Evolutionary conservation across 2,888 invertebrate genomes (phyloP).

Genomic region (Hyposoter dolosus): DNA sequence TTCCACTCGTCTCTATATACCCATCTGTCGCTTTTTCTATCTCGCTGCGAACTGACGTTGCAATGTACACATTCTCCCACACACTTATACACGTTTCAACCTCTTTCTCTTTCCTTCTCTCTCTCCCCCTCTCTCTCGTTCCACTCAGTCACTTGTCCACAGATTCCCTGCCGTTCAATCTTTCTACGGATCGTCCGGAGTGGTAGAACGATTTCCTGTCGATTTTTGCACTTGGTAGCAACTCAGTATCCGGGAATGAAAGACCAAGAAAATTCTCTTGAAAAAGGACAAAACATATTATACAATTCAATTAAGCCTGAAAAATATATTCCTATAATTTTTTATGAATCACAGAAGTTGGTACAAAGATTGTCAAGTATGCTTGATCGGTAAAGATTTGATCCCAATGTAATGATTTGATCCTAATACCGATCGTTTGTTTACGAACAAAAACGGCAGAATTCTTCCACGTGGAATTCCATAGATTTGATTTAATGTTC

Average conservation of each 20-base stretch:
- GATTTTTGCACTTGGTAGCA: conserved; percentile 17
- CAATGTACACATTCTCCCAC: conserved; percentile 68
- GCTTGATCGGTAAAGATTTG: too few species aligned
- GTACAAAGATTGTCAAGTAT: too few species aligned
- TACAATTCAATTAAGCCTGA: too few species aligned
- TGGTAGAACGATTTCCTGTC: conserved; percentile 34
- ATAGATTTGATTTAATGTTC: not conserved
- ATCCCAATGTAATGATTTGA: too few species aligned
- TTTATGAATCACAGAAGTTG: too few species aligned
- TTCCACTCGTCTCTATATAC: conserved; percentile 74
- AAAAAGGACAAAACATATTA: too few species aligned
- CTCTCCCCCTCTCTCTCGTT: not conserved
- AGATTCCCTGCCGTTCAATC: conserved; percentile 23
- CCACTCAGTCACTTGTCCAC: conserved; percentile 16
- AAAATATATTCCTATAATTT: too few species aligned
- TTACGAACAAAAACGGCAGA: not conserved
- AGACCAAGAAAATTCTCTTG: conserved; percentile 12
- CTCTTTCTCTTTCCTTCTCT: conserved; percentile 32
- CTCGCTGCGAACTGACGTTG: conserved; percentile 72
- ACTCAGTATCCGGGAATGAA: not conserved
- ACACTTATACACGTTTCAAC: conserved; percentile 38
- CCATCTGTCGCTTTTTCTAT: conserved; percentile 52
- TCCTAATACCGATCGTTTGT: not conserved
- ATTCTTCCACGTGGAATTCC: not conserved
- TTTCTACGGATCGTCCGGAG: conserved; percentile 28